Conservation (phyloP, 1,140 invertebrate genomes). For the Linepithema humile region DNA sequence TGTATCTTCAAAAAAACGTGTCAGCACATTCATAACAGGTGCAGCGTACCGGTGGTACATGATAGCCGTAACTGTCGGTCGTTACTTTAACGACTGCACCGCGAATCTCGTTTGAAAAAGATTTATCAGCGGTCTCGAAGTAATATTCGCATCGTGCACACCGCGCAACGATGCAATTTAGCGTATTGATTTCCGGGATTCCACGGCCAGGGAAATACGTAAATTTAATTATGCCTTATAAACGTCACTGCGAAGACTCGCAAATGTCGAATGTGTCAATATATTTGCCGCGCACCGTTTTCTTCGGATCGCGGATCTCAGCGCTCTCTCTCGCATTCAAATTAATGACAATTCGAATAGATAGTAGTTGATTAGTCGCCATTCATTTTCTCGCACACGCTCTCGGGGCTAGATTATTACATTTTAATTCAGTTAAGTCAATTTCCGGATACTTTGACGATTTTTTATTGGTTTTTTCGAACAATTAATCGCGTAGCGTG, state of each 20-base stretch:
- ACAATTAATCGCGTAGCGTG: background rate
- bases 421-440: constrained; percentile 9
- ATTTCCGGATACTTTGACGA: background rate
- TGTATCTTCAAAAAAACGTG: background rate
- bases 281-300: background rate
- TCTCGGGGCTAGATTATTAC: too few relatives aligned
- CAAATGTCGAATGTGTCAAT: background rate
- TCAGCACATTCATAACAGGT: background rate
- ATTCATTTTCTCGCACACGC: too few relatives aligned
- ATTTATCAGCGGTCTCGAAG: background rate
- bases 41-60: too few relatives aligned
- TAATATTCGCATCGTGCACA: background rate
- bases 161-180: background rate
- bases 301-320: background rate
- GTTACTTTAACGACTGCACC: background rate
- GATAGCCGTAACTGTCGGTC: background rate
- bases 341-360: background rate
- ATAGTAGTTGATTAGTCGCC: too few relatives aligned
- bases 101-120: background rate
- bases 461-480: background rate
- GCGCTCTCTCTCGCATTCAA: background rate
- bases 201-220: background rate
- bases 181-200: constrained; percentile 20
- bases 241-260: background rate
- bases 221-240: constrained; percentile 36